Conservation (phyloP, 1,140 invertebrate species). For the Zaprionus nigranus region DNA sequence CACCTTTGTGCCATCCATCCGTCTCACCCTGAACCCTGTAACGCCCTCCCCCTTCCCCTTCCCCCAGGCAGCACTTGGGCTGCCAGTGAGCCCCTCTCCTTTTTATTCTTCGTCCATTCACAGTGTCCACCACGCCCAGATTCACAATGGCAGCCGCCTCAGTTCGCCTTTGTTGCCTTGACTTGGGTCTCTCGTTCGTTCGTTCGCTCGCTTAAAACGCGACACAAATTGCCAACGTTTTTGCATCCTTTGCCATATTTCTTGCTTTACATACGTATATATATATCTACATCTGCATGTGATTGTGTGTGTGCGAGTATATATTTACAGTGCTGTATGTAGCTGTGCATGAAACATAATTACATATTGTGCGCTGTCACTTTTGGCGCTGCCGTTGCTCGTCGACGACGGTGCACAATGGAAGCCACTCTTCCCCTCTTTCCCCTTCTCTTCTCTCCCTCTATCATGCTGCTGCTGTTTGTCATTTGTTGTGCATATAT, state of each 20-base stretch:
- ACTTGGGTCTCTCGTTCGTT: conserved; percentile 22
- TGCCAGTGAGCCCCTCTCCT: not conserved
- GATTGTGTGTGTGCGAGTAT: conserved; percentile 15
- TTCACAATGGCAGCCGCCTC: conserved; percentile 35
- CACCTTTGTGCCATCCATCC: conserved; percentile 47
- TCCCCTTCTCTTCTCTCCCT: not conserved
- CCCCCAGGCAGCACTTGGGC: conserved; percentile 3
- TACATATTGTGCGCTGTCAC: conserved; percentile 82
- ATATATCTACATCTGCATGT: not conserved
- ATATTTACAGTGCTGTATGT: conserved; percentile 45
- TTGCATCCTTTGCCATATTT: conserved; percentile 81
- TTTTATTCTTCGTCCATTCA: conserved; percentile 19
- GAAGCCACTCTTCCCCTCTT: not conserved
- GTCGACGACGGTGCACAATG: conserved; percentile 43
- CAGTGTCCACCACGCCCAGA: conserved; percentile 36
- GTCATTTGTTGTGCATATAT: conserved; percentile 41
- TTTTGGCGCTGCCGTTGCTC: conserved; percentile 66
- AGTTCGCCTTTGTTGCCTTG: conserved; percentile 26
- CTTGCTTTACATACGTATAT: conserved; percentile 30
- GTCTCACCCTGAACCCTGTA: not conserved
- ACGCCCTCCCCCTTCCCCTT: no score
- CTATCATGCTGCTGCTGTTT: conserved; percentile 24
- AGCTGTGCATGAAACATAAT: conserved; percentile 68
- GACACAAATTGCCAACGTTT: conserved; percentile 82
- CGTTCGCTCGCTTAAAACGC: conserved; percentile 44